Base-by-base conservation (phyloP, 2,797 vertebrate species). In the Oceanodroma leucorhoa region DNA sequence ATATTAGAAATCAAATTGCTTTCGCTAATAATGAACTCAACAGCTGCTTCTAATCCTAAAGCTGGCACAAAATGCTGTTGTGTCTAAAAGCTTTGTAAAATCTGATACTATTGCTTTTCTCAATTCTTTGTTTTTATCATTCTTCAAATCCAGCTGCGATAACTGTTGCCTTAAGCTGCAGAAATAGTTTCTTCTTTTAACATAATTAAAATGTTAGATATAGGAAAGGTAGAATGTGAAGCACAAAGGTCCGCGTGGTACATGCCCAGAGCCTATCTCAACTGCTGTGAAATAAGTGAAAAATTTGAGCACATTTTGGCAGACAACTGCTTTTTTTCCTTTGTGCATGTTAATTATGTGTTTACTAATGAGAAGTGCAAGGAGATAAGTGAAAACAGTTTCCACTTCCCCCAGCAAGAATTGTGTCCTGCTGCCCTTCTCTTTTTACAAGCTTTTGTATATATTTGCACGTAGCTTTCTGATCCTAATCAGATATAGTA, bases 21-120 rank as follows among this genome's bases (percentile, higher is more conserved):
- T 93, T 92, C 84, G 51, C 83, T 94, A 94, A 72, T 91, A 58
- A 67, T 67, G 51, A 86, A 58, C 55, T 88, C 88, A 66, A 53
- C 97, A 96, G 82, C 93, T 97, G 97, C 95, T 95, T 94, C 77
- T 91, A 85, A 87, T 96, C 80, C 82, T n/a, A 65, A 83, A 89
- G 30, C 80, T 90, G 90, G 66, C 89, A 85, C 57, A 53, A 72
- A 91, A 77, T 77, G 10, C 21, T 36, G 23, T 77, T 89, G 40
- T 53, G 61, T 90, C 85, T 86, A 65, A 54, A 92, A 94, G 29
- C 60, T 90, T 65, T 57, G 15, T 72, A 70, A 94, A 94, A 87
- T 93, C 41, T 34, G 61, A 92, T 92, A 40, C 67, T 94, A 48
- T 87, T 87, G 54, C 70, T 93, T 92, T 95, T 77, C 14, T 58